phyloP scores from a whole-genome alignment of 2,797 vertebrate genomes.

The Dipus sagitta region DNA sequence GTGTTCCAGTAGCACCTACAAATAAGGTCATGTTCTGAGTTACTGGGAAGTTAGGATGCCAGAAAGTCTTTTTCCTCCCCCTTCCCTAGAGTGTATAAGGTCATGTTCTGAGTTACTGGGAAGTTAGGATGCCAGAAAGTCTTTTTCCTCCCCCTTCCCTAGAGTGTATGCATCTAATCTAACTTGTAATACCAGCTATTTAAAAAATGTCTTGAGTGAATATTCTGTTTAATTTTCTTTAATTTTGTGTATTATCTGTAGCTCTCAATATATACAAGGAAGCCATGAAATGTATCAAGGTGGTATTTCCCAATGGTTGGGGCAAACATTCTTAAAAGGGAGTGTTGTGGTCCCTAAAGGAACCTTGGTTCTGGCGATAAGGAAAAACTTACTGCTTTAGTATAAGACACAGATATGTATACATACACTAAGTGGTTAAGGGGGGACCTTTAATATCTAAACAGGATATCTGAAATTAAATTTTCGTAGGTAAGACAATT shows the following conservation, averaged over 20 bases:
- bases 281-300: background rate
- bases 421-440: background rate
- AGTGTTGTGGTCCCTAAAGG: background rate
- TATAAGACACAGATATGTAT: background rate
- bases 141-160: background rate
- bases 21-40: background rate
- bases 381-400: background rate
- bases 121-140: background rate
- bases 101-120: background rate
- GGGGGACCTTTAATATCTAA: background rate
- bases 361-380: background rate
- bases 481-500: background rate
- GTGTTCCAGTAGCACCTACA: background rate
- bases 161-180: background rate
- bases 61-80: background rate
- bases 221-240: background rate
- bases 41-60: background rate
- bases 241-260: too few relatives aligned
- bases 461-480: background rate
- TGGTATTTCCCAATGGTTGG: background rate
- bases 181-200: background rate
- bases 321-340: background rate
- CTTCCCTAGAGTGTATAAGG: too few relatives aligned
- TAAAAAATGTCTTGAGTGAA: background rate
- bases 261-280: background rate